Evolutionary conservation across 1,140 invertebrate genomes (phyloP).

Genomic region (Trachelipus rathkii): DNA sequence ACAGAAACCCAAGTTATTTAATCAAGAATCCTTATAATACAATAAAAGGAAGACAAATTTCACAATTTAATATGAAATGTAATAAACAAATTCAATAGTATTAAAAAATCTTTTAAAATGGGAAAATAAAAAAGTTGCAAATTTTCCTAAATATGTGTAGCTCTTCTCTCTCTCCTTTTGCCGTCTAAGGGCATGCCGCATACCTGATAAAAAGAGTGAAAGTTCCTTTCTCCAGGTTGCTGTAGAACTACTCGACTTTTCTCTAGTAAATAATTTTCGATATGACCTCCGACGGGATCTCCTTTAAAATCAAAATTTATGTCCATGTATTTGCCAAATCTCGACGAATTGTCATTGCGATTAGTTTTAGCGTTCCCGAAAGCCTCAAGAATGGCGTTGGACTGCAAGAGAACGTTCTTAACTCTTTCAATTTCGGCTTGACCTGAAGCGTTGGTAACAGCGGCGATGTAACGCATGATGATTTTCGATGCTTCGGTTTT

Average conservation of each 20-base stretch:
- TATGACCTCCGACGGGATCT: slow-evolving; percentile 91
- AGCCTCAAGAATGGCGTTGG: slow-evolving; percentile 90
- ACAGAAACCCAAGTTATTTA: too few relatives aligned
- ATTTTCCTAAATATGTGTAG: not conserved
- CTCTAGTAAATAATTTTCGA: slow-evolving; percentile 93
- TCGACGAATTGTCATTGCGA: slow-evolving; percentile 93
- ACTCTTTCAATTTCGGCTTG: slow-evolving; percentile 95
- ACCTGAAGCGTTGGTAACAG: slow-evolving; percentile 85
- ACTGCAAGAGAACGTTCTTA: slow-evolving; percentile 93
- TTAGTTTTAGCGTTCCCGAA: slow-evolving; percentile 98
- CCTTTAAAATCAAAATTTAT: slow-evolving; percentile 99
- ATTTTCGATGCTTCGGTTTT: slow-evolving; percentile 98
- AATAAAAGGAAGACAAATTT: too few relatives aligned
- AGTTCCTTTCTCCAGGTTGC: slow-evolving; percentile 90
- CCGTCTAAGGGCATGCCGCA: slow-evolving; percentile 54
- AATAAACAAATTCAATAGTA: too few relatives aligned
- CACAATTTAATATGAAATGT: too few relatives aligned
- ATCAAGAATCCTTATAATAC: too few relatives aligned
- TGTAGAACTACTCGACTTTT: slow-evolving; percentile 92
- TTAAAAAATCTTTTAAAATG: too few relatives aligned
- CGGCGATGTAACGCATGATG: slow-evolving; percentile 98
- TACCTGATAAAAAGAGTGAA: slow-evolving; percentile 97
- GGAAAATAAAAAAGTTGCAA: not conserved
- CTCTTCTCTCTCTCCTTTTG: not conserved
- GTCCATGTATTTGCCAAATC: slow-evolving; percentile 99